Conservation (phyloP, 2,113 vertebrate species). For the Choloepus hoffmanni region DNA sequence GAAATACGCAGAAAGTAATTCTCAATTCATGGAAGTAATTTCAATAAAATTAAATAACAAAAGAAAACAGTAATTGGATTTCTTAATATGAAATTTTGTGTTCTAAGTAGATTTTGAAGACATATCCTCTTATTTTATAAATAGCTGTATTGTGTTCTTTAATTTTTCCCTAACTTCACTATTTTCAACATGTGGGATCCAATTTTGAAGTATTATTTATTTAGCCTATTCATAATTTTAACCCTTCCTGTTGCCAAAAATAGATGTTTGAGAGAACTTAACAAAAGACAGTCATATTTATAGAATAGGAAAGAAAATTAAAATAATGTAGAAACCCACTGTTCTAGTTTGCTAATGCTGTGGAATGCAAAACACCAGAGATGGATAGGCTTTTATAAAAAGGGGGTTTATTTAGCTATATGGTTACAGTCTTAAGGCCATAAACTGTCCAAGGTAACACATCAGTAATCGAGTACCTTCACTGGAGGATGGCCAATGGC, state of each 20-base stretch:
- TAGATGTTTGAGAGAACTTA: not conserved
- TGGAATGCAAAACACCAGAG: no score
- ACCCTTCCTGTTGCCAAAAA: not conserved
- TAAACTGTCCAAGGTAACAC: no score
- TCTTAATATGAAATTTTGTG: not conserved
- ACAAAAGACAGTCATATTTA: not conserved
- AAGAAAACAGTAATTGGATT: slow-evolving; percentile 25
- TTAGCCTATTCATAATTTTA: slow-evolving; percentile 34
- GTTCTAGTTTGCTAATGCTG: no score
- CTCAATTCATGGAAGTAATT: not conserved
- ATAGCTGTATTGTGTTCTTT: not conserved
- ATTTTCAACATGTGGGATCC: not conserved
- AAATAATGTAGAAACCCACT: slow-evolving; percentile 7
- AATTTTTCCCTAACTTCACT: not conserved
- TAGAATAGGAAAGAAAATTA: not conserved
- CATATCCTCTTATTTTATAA: not conserved
- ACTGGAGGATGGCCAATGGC: no score
- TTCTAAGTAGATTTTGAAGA: slow-evolving; percentile 41
- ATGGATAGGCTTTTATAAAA: no score
- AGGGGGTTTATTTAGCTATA: no score
- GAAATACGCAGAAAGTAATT: slow-evolving; percentile 19
- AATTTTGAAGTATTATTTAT: not conserved
- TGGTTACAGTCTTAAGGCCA: no score
- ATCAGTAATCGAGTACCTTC: no score
- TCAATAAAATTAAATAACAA: slow-evolving; percentile 39